phyloP scores from a whole-genome alignment of 2,113 vertebrate genomes.

The Gymnorhina tibicen region DNA sequence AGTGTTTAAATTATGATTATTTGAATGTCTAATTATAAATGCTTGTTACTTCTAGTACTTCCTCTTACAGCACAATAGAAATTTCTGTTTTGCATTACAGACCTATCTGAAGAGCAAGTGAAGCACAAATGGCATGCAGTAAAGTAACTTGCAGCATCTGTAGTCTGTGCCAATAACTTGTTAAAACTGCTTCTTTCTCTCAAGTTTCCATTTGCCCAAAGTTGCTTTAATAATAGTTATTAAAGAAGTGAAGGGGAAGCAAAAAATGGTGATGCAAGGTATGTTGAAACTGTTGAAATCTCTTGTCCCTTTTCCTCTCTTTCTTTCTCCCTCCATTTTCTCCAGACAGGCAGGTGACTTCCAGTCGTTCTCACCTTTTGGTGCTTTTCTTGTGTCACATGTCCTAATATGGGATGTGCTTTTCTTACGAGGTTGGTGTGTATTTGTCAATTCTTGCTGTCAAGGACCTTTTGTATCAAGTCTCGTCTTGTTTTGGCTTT shows the following conservation, averaged over 20 bases:
- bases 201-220: conserved; percentile 55
- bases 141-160: not conserved
- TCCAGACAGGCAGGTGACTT: not conserved
- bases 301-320: not conserved
- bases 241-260: conserved; percentile 10
- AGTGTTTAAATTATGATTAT: not conserved
- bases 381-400: not conserved
- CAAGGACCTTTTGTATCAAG: not conserved
- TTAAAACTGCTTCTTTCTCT: conserved; percentile 60
- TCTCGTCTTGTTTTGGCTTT: conserved; percentile 45
- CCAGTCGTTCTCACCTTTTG: not conserved
- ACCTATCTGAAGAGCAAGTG: not conserved
- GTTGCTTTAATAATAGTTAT: conserved; percentile 46
- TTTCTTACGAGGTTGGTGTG: not conserved
- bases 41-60: not conserved
- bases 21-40: not conserved
- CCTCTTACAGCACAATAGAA: not conserved
- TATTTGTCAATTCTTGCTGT: not conserved
- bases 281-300: conserved; percentile 21
- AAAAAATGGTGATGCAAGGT: conserved; percentile 18
- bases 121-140: not conserved
- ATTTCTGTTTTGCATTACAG: not conserved
- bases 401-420: not conserved
- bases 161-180: conserved; percentile 42
- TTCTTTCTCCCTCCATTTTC: not conserved